Evolutionary conservation across 2,113 vertebrate genomes (phyloP), one percentile per base, ranked within the genome.

Genomic region (Nicator chloris): DNA sequence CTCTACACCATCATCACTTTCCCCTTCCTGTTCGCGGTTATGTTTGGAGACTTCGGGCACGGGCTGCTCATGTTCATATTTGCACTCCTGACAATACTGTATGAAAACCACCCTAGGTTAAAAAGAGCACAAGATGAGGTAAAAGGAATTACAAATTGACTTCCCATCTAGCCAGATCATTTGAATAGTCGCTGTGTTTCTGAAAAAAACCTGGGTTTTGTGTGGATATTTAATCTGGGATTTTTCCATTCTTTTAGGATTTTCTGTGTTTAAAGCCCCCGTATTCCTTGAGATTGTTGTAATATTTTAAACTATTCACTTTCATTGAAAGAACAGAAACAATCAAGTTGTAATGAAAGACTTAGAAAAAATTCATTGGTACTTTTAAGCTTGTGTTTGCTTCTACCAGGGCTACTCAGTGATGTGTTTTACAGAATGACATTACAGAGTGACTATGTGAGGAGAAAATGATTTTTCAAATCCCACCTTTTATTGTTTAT

Each of bases 11-110:
- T 99, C 97, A 98, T 99, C 97, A 99, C 99, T 2, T 99, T 99
- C 82, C 99, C 99, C 4, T 99, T 99, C 92, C 82, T 99, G 89
- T 99, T 99, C 12, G 99, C 99, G 0, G 98, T 99, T 84, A 99
- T 99, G 99, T 99, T 99, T 45, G 99, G 99, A 68, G 99, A 99
- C 96, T 96, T 99, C 3, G 99, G 99, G 24, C 99, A 99, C 5
- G 99, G 99, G 28, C 63, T 98, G 3, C 97, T 99, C 40, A 99
- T 99, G 99, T 97, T 98, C 92, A 19, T 99, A 3, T 99, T 99
- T 93, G 99, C 99, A 42, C 94, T 98, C 59, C 97, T 99, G 98
- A 97, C 99, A 98, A 98, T 99, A 59, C 54, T 98, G 6, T 99
- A 98, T 14, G 99, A 99, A 96, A 98, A 99, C 54, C 98, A 99